phyloP scores from a whole-genome alignment of 2,797 vertebrate genomes.

The Lagocephalus sceleratus region DNA sequence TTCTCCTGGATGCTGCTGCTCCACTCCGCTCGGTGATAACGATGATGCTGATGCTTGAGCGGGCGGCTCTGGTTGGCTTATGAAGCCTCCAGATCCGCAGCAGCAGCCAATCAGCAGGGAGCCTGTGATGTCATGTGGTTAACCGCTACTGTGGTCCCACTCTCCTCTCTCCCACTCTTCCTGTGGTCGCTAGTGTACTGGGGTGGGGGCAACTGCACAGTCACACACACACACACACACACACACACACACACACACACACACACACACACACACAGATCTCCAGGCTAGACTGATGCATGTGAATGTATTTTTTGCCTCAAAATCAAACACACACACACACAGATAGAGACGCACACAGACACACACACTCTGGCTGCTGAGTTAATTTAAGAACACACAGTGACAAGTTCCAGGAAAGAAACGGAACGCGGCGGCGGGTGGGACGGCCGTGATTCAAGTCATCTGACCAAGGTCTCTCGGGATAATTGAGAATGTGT shows the following conservation, averaged over 20 bases:
- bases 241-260: slow-evolving; percentile 26
- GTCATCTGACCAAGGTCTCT: slow-evolving; percentile 46
- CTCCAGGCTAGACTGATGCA: no score
- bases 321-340: slow-evolving; percentile 22
- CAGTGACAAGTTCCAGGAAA: slow-evolving; percentile 41
- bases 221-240: slow-evolving; percentile 11
- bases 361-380: slow-evolving; percentile 53
- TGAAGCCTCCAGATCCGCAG: slow-evolving; percentile 65
- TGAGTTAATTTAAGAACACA: slow-evolving; percentile 61
- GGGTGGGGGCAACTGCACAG: slow-evolving; percentile 34
- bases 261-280: slow-evolving; percentile 27
- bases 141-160: slow-evolving; percentile 73
- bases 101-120: slow-evolving; percentile 64
- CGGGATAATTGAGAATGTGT: slow-evolving; percentile 51
- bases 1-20: slow-evolving; percentile 36
- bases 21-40: slow-evolving; percentile 54
- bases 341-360: no score
- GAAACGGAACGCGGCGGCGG: slow-evolving; percentile 7
- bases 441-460: slow-evolving; percentile 63
- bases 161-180: slow-evolving; percentile 80
- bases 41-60: slow-evolving; percentile 35
- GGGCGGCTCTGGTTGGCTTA: slow-evolving; percentile 58
- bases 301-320: no score
- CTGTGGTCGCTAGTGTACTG: slow-evolving; percentile 72
- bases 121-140: slow-evolving; percentile 76